These are phyloP conservation scores for Pseudococcus jackbeardsleyi DNA, from an alignment of 2,888 invertebrate species.

Conservation along the genomic window DNA sequence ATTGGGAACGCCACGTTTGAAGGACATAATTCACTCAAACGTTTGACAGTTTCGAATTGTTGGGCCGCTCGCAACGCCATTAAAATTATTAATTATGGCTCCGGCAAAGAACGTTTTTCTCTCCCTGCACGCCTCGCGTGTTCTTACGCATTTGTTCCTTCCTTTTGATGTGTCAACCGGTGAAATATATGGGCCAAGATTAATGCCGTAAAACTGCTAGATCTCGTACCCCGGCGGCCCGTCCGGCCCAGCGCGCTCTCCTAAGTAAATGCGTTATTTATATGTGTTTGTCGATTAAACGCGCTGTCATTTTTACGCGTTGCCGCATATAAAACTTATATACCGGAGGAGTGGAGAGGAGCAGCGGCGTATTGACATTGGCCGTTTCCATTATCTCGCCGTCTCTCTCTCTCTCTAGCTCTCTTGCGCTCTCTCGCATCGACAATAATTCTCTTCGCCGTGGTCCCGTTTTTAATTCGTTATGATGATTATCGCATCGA, in stretches of 20 bases:
- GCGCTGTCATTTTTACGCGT: slow-evolving; percentile 65
- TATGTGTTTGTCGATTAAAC: slow-evolving; percentile 65
- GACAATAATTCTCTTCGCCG: neutral
- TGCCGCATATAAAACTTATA: slow-evolving; percentile 61
- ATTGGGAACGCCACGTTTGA: slow-evolving; percentile 65
- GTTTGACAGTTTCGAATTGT: slow-evolving; percentile 66
- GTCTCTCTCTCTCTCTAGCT: neutral
- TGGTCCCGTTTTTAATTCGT: slow-evolving; percentile 24
- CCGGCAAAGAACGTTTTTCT: slow-evolving; percentile 63
- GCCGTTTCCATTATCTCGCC: slow-evolving; percentile 47
- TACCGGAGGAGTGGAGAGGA: slow-evolving; percentile 17
- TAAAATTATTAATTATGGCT: slow-evolving; percentile 66
- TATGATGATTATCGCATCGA: slow-evolving; percentile 37
- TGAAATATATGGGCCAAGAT: slow-evolving; percentile 66
- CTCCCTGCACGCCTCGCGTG: slow-evolving; percentile 55
- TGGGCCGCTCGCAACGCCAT: slow-evolving; percentile 65
- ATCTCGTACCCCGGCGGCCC: slow-evolving; percentile 55
- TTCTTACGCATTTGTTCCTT: slow-evolving; percentile 65
- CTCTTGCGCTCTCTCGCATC: neutral
- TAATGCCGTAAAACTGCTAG: slow-evolving; percentile 65
- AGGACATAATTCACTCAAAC: slow-evolving; percentile 66
- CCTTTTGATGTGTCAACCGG: slow-evolving; percentile 66
- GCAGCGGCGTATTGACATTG: slow-evolving; percentile 51
- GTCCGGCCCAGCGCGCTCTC: slow-evolving; percentile 49
- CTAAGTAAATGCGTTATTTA: slow-evolving; percentile 65